Evolutionary conservation across 1,140 invertebrate species (phyloP).

Genomic region (Mizuhopecten yessoensis): DNA sequence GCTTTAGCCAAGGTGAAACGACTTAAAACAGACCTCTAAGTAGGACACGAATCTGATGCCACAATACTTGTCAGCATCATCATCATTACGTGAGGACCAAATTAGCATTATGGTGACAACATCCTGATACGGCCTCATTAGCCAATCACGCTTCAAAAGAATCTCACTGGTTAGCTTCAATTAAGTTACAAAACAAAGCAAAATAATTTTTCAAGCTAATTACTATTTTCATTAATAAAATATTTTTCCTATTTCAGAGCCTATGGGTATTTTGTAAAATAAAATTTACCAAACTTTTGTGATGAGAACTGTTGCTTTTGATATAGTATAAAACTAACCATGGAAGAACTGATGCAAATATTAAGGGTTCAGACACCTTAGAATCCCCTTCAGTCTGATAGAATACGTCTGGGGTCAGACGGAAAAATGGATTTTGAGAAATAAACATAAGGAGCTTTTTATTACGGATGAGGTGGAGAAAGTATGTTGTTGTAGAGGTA

Average conservation of each 20-base stretch:
- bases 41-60: not conserved
- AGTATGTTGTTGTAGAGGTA: not conserved
- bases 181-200: not conserved
- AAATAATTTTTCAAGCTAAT: not conserved
- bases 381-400: not conserved
- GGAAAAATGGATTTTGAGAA: constrained; percentile 5
- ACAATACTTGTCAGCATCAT: not conserved
- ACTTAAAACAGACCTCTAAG: not conserved
- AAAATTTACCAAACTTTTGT: not conserved
- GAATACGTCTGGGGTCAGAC: constrained; percentile 1
- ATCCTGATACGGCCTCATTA: not conserved
- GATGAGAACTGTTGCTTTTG: not conserved
- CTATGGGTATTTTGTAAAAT: not conserved
- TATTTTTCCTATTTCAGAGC: not conserved
- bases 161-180: not conserved
- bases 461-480: not conserved
- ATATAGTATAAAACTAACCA: not conserved
- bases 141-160: not conserved
- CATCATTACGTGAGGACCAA: not conserved
- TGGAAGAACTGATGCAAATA: not conserved
- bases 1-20: not conserved
- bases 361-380: not conserved
- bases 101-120: not conserved
- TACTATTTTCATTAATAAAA: not conserved
- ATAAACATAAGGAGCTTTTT: constrained; percentile 29